Percentiles rank a stretch among this genome's conserved stretches.
phyloP scores from a whole-genome alignment of 1,140 invertebrate species.

The Pseudomyrmex sp. region DNA sequence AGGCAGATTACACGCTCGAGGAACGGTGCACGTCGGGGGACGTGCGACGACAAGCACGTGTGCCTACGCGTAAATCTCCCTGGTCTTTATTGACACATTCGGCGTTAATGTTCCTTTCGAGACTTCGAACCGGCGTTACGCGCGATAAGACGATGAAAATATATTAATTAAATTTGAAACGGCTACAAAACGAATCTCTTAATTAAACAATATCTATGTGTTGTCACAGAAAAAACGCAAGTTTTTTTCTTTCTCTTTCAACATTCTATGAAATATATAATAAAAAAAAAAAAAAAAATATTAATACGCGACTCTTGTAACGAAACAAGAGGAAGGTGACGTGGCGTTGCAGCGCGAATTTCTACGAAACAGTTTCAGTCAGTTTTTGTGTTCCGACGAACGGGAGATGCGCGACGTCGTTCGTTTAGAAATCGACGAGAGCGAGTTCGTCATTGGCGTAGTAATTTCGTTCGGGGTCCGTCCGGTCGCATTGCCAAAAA shows the following conservation, averaged over 20 bases:
- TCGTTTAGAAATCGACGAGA: constrained; percentile 36
- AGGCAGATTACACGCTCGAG: constrained; percentile 65
- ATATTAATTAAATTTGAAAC: not conserved
- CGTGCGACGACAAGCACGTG: constrained; percentile 18
- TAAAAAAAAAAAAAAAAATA: too few species aligned
- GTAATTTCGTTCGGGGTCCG: constrained; percentile 29
- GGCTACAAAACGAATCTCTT: not conserved
- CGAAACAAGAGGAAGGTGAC: not conserved
- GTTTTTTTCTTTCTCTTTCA: not conserved
- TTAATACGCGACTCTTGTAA: not conserved
- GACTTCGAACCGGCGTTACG: constrained; percentile 1
- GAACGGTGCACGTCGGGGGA: constrained; percentile 25
- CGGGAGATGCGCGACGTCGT: constrained; percentile 18
- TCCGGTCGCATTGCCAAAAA: constrained; percentile 55
- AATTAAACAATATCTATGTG: too few species aligned
- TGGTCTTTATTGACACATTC: constrained; percentile 52
- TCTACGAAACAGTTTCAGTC: not conserved
- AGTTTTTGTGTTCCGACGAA: not conserved
- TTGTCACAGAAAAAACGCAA: not conserved
- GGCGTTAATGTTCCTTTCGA: constrained; percentile 25
- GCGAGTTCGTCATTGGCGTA: not conserved
- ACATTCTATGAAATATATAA: too few species aligned
- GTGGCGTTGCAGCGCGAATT: not conserved
- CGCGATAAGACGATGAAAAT: not conserved
- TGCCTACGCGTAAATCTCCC: constrained; percentile 49